Evolutionary conservation across 2,797 vertebrate genomes (phyloP).

Genomic region (Coluber constrictor): DNA sequence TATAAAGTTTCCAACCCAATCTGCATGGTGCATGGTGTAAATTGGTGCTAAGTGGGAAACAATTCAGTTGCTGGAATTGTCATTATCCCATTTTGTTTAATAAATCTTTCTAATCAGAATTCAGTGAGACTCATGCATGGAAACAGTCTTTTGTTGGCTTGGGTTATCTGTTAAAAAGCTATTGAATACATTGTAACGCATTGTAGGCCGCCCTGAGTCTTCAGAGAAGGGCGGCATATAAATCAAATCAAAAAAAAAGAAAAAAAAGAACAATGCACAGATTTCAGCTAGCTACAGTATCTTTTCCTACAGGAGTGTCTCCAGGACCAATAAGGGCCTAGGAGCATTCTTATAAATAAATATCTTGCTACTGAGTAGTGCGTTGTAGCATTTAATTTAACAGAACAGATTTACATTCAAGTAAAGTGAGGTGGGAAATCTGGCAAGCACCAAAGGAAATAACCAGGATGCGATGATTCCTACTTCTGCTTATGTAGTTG

Average conservation of each 20-base stretch:
- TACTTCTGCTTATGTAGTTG: slow-evolving; percentile 9
- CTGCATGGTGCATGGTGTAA: background rate
- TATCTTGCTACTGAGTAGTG: background rate
- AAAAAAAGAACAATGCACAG: background rate
- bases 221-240: too few species aligned
- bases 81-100: background rate
- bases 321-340: background rate
- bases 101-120: background rate
- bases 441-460: background rate
- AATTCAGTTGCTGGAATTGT: background rate
- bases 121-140: background rate
- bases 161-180: background rate
- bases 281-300: background rate
- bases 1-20: background rate
- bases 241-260: too few species aligned
- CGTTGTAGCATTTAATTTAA: background rate
- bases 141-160: background rate
- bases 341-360: background rate
- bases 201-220: too few species aligned
- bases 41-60: background rate
- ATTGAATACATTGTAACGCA: background rate
- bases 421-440: background rate
- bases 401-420: background rate
- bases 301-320: background rate
- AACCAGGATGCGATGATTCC: background rate